Base-by-base conservation (phyloP, 1,140 invertebrate genomes). In the Chironomus tepperi region DNA sequence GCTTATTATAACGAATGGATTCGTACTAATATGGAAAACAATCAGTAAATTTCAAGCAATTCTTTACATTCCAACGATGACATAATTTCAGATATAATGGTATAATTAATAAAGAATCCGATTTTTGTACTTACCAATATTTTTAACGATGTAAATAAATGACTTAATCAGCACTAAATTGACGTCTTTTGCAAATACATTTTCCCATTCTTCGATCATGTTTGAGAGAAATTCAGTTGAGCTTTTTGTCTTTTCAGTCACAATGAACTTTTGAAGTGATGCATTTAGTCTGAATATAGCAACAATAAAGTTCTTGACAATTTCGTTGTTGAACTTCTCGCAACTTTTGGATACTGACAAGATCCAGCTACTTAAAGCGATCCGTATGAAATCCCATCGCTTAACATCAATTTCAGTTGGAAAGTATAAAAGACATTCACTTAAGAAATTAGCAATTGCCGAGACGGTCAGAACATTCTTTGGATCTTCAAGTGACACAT, bases 341-440 rank as follows among this genome's bases (percentile, higher is more conserved):
- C 81, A 80, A 0, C 83, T 86, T 75, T 85, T 85, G 19, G 80
- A 82, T 10, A 86, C 77, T 74, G 78, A 84, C 6, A 80, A 76
- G 65, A 87, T 84, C 89, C 89, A 91, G 2, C 86, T 85, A 9
- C 86, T 84, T 1, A 89, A 77, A n/a, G 85, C 86, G 77, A 91
- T 87, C 10, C 90, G 81, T 72, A 88, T 84, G 74, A 87, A 86
- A 81, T 91, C 90, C 89, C 90, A 91, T 57, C 87, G 84, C 73
- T 80, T 80, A 9, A 79, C 77, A 15, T 78, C 82, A 19, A 89
- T 77, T 75, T 82, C 79, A 19, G 79, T 77, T 0, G 87, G 84
- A 76, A 82, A 80, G 7, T 77, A 76, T 57, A 81, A 75, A 12
- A 85, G 76, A n/a, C 84, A 76, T 75, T 82, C 77, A 74, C 81